Conservation (phyloP, 1,140 invertebrate genomes). For the Drosophila watanabei region DNA sequence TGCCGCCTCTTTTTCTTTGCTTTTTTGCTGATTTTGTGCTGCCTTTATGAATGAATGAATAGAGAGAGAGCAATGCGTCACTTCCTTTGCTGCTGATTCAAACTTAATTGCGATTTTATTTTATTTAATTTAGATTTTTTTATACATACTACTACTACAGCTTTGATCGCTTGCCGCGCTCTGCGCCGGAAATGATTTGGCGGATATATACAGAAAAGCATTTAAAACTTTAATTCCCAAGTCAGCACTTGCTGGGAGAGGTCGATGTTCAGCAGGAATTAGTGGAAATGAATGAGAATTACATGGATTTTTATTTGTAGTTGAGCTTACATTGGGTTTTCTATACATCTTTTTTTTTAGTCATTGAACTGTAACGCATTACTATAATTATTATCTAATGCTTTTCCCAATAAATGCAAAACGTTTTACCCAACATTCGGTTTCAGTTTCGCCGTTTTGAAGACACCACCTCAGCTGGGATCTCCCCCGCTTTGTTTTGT, state of each 20-base stretch:
- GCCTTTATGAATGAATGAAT: constrained; percentile 27
- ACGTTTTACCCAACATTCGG: constrained; percentile 30
- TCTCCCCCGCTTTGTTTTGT: constrained; percentile 42
- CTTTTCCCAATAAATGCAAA: constrained; percentile 1
- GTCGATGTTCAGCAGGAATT: constrained; percentile 5
- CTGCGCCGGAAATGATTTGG: constrained; percentile 47
- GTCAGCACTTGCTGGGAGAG: neutral
- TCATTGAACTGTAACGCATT: neutral
- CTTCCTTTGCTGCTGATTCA: constrained; percentile 26
- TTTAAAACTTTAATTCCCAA: constrained; percentile 37
- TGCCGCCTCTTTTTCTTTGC: constrained; percentile 11
- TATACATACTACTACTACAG: neutral
- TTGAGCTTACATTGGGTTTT: neutral
- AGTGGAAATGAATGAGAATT: neutral
- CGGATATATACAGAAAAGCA: constrained; percentile 34
- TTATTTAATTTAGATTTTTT: constrained; percentile 46
- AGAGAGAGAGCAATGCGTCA: constrained; percentile 29
- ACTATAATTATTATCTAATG: neutral
- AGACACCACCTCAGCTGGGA: neutral
- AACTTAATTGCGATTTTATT: constrained; percentile 37
- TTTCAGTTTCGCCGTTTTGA: constrained; percentile 25
- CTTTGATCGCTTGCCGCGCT: constrained; percentile 47
- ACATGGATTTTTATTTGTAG: neutral
- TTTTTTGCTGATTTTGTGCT: neutral
- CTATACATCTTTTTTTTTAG: neutral